Base-by-base conservation (phyloP, 1,140 invertebrate genomes). In the Drosophila pallidifrons region DNA sequence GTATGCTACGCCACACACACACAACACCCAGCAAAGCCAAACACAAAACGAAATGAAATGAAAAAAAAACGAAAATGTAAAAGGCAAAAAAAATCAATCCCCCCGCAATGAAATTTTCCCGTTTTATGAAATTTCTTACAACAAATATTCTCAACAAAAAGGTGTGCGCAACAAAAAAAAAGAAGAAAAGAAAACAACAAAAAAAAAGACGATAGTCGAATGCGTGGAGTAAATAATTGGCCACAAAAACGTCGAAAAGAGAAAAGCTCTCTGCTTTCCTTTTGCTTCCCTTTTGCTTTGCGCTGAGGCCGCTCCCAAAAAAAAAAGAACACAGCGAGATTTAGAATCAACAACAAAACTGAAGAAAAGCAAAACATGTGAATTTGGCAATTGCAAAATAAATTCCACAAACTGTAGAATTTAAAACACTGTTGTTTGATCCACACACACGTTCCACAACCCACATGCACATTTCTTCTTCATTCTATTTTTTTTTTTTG, bases 21-120 rank as follows among this genome's bases (percentile, higher is more conserved):
- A 59, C 20, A 57, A 43, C 32, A 60, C 28, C 45, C 13, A 72
- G 46, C 63, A 68, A 55, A 74, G 55, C 60, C 64, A 46, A 73
- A 64, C 35, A 71, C 64, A 43, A 64, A 28, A 43, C 5, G 32
- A 28, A 25, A 25, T 25, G 20, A 60, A 60, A n/a, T n/a, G n/a
- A 46, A 54, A 67, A 57, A 64, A 38, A 1, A 52, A 51, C 11
- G 2, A 32, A 57, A 41, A 32, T 30, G 58, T 61, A 49, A 3
- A 25, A 65, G 25, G 15, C 20, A 45, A 55, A 75, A 78, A 89
- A 83, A 89, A 85, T 76, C 81, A 89, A 81, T 79, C 68, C 64
- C 75, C 68, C 28, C 51, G 43, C 70, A 32, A 47, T 30, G 30
- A 64, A 71, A 65, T 67, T 59, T 73, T 79, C 71, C 35, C 35